Evolutionary conservation across 2,797 vertebrate species (phyloP), one percentile per base, ranked within the genome.

Genomic region (Gallirallus australis): DNA sequence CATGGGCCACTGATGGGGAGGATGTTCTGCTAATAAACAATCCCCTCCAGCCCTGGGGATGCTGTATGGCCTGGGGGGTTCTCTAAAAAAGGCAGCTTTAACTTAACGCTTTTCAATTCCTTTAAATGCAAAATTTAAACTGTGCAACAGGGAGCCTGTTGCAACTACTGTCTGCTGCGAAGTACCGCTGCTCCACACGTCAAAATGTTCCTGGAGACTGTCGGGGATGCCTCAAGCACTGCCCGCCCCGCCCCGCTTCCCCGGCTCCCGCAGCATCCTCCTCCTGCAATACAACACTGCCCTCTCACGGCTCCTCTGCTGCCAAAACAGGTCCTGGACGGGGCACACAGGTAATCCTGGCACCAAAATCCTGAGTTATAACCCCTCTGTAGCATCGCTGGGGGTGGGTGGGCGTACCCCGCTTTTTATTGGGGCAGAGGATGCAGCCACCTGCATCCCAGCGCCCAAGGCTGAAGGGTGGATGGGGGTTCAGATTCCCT

Each of bases 281-380:
- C 69, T 86, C 83, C 85, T 24, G 90, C 91, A 86, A 71, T 96
- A 35, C 96, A 97, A 94, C 90, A 97, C 86, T 97, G 97, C 48
- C 97, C 97, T 45, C 98, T 97, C 89, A 94, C 96, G 98, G 95
- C 40, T 15, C 63, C 11, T 25, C 47, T 0, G 6, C 27, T 45
- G 42, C 31, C 39, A 6, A 40, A 61, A 42, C 0, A 6, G 2
- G 4, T 11, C 28, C 2, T 3, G 8, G 7, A 15, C 12, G n/a
- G 15, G 10, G n/a, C 39, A 23, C 23, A 2, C 33, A 0, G 12
- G 9, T 14, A 31, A 0, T 4, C 6, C 31, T 1, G 0, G 37
- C 52, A 64, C 11, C 42, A 56, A 56, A 8, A 0, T 23, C 3
- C 3, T 16, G 10, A 4, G 1, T 6, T 25, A 5, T 1, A 21